Evolutionary conservation across 2,113 vertebrate species (phyloP).

Genomic region (Oreochromis spilurus): DNA sequence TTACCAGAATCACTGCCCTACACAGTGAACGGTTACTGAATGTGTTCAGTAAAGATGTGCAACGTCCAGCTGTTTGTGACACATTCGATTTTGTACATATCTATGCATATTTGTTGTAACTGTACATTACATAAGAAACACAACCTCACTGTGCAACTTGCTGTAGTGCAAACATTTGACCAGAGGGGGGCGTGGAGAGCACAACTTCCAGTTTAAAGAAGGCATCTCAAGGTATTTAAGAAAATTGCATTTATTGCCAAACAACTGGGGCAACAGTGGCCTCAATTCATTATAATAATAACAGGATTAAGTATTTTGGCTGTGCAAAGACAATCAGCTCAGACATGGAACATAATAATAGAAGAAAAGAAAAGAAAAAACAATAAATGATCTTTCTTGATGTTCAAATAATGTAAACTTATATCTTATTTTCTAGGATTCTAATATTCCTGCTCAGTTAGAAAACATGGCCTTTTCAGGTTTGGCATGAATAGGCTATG

Average conservation of each 20-base stretch:
- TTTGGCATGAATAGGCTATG: neutral
- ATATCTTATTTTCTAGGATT: neutral
- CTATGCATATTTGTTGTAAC: neutral
- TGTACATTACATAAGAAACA: neutral
- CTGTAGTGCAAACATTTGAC: neutral
- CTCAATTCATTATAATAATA: neutral
- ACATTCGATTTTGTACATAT: neutral
- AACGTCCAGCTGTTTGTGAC: neutral
- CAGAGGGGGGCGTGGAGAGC: neutral
- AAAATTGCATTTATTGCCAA: neutral
- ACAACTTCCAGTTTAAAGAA: neutral
- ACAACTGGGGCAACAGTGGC: neutral
- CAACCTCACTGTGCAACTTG: neutral
- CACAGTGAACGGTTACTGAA: accelerated
- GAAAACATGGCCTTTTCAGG: neutral
- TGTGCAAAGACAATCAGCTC: neutral
- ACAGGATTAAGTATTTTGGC: neutral
- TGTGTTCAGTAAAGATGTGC: neutral
- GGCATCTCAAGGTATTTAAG: neutral
- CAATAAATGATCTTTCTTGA: neutral
- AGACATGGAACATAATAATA: neutral
- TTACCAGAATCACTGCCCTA: neutral
- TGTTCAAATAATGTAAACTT: neutral
- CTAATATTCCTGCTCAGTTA: neutral
- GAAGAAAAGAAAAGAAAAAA: neutral